Conservation (phyloP, 2,888 invertebrate genomes). For the Stomorhina lunata region DNA sequence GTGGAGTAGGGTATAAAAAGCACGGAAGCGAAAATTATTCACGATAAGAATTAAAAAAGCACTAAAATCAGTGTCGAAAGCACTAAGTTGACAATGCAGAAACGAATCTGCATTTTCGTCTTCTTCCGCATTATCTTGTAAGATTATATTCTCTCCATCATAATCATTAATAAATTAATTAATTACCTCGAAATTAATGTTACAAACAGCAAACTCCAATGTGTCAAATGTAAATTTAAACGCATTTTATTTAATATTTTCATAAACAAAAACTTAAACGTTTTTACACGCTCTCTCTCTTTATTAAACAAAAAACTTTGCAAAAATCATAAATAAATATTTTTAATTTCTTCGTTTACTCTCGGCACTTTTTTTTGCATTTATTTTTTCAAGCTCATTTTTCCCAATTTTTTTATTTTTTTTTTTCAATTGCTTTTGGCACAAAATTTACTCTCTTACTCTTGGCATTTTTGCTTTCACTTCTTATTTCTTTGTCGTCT, state of each 20-base stretch:
- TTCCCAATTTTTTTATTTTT: constrained; percentile 20
- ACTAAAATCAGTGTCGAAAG: too few species aligned
- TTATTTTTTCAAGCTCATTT: constrained; percentile 30
- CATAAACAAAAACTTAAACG: background rate
- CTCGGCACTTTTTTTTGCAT: background rate
- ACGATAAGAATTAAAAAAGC: too few species aligned
- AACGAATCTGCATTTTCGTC: background rate
- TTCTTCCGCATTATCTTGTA: too few species aligned
- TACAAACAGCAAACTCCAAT: constrained; percentile 64
- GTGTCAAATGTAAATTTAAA: constrained; percentile 60
- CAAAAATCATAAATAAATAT: background rate
- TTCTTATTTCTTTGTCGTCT: constrained; percentile 35
- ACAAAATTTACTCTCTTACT: constrained; percentile 56
- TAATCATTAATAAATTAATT: background rate
- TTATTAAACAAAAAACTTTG: background rate
- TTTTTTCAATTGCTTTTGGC: constrained; percentile 43
- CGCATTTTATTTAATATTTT: constrained; percentile 63
- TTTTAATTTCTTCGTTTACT: background rate
- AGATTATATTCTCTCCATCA: background rate
- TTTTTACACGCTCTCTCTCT: background rate
- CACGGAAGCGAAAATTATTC: too few species aligned
- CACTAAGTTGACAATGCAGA: background rate
- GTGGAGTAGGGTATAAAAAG: too few species aligned
- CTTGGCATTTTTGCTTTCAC: constrained; percentile 42
- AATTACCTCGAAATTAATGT: constrained; percentile 68